Evolutionary conservation across 2,888 invertebrate genomes (phyloP).

Genomic region (Dysmachus trigonus): DNA sequence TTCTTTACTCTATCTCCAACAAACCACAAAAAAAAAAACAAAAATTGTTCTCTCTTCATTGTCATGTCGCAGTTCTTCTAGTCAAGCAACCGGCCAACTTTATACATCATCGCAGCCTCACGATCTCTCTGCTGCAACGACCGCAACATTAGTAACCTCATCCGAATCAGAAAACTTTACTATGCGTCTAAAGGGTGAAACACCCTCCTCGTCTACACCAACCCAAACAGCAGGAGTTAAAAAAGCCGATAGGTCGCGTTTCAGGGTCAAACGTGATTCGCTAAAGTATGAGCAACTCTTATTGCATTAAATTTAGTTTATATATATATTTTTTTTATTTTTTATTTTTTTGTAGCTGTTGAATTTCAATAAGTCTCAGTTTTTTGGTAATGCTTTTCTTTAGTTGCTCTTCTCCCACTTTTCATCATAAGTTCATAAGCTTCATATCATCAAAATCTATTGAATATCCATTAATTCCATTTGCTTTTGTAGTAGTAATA

Average conservation of each 20-base stretch:
- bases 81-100: background rate
- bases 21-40: background rate
- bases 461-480: slow-evolving; percentile 38
- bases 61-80: slow-evolving; percentile 27
- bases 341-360: background rate
- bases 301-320: background rate
- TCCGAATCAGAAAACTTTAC: background rate
- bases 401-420: slow-evolving; percentile 17
- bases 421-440: background rate
- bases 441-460: slow-evolving; percentile 37
- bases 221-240: slow-evolving; percentile 49
- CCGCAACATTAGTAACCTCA: background rate
- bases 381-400: background rate
- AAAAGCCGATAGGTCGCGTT: slow-evolving; percentile 53
- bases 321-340: no score
- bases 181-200: background rate
- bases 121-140: slow-evolving; percentile 3
- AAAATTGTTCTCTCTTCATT: slow-evolving; percentile 23
- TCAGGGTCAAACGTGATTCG: slow-evolving; percentile 60
- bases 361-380: background rate
- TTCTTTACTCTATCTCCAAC: slow-evolving; percentile 1
- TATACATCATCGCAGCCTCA: background rate
- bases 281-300: slow-evolving; percentile 59
- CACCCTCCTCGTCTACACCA: slow-evolving; percentile 39
- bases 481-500: background rate